Conservation (phyloP, 2,113 vertebrate genomes). For the Spilogale gracilis region DNA sequence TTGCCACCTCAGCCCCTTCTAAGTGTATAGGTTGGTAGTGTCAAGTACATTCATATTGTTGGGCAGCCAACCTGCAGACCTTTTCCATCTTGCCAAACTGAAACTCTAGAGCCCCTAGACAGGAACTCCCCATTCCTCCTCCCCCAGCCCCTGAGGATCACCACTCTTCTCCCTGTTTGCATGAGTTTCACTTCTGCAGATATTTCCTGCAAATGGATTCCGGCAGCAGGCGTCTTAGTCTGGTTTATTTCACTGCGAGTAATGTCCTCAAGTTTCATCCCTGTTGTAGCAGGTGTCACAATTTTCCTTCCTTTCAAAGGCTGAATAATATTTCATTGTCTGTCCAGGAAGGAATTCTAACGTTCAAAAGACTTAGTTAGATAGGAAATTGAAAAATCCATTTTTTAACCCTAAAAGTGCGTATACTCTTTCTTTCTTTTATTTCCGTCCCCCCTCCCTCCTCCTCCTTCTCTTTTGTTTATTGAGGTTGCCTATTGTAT, state of each 20-base stretch:
- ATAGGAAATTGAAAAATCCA: background rate
- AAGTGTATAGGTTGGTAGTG: background rate
- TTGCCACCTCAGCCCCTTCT: background rate
- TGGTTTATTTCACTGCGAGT: background rate
- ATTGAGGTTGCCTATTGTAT: background rate
- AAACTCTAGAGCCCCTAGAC: background rate
- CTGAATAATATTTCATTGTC: background rate
- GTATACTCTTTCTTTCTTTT: background rate
- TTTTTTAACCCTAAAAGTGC: background rate
- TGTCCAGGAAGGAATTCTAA: background rate
- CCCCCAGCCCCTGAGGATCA: background rate
- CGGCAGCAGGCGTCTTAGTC: background rate
- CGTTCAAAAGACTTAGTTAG: background rate
- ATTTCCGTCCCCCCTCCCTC: no score
- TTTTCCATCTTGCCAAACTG: background rate
- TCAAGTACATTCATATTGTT: background rate
- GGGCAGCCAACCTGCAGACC: background rate
- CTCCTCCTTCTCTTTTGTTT: background rate
- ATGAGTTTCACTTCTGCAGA: background rate
- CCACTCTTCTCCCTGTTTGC: background rate
- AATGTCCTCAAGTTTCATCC: background rate
- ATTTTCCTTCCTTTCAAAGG: slow-evolving; percentile 41
- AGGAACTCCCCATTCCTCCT: background rate
- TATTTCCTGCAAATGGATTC: background rate
- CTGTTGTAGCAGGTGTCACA: background rate